Base-by-base conservation (phyloP, 2,888 invertebrate genomes). In the Parthenolecanium corni region DNA sequence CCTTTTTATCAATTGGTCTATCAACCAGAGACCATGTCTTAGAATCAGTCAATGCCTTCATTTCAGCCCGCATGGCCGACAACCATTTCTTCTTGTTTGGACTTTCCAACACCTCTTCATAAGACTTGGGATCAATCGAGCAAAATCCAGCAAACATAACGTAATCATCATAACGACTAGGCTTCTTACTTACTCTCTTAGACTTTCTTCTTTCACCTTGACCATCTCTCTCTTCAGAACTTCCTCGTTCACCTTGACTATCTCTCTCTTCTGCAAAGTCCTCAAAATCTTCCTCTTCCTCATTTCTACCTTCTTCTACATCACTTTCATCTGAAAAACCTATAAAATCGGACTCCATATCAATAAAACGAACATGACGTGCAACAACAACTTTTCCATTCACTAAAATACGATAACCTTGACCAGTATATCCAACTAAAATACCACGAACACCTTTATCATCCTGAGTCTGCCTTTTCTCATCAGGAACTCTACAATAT, bases 401-500 rank as follows among this genome's bases (percentile, higher is more conserved):
- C 5, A 51, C 51, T 51, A 51, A 20, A 18, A 51, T 14, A 4
- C 51, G 14, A 24, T 51, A 51, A 18, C 51, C 51, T 23, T 23
- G 23, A 11, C 18, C 51, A 14, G 51, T 51, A 14, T 51, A 51
- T 4, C 51, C 20, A 11, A 51, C 23, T 24, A 51, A 21, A 24
- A 51, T 51, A 6, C 51, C 51, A 3, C 21, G 25, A 21, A n/a
- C 14, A 5, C 23, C 51, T 51, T 51, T 51, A 9, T 51, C 25
- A 23, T 51, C 51, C 23, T 24, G 25, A 23, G 21, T 65, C 66
- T 64, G 68, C 67, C 69, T 68, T 65, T 53, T 58, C 23, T 57
- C 66, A 64, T 70, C 70, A 6, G 70, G 70, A 25, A 69, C 52
- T 49, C 69, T 66, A 2, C 70, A 69, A 67, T 66, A 70, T 11